A percentile compares a stretch with the other conserved stretches of the same genome.
Conservation (phyloP, 2,888 invertebrate species). For the Danaus chrysippus region DNA sequence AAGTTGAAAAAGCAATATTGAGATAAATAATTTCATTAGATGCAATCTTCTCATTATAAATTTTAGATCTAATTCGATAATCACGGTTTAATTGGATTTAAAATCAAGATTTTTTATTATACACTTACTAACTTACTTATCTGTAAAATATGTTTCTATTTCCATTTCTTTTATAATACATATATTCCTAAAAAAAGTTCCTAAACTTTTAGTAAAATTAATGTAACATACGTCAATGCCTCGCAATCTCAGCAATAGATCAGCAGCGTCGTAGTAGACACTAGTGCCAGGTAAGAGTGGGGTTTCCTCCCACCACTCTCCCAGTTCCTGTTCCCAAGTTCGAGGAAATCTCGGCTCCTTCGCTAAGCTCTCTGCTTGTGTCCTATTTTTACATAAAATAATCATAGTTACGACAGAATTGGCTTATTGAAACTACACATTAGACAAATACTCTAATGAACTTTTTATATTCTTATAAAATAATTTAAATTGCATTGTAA, state of each 20-base stretch:
- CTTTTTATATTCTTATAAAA: background rate
- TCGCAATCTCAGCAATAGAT: slow-evolving; percentile 58
- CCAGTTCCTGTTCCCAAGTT: slow-evolving; percentile 60
- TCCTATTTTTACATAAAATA: slow-evolving; percentile 11
- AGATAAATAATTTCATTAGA: no score
- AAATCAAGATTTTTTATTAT: no score
- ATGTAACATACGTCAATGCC: slow-evolving; percentile 35
- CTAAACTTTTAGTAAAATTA: no score
- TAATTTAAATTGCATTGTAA: background rate
- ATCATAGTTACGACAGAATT: background rate
- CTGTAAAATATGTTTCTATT: no score
- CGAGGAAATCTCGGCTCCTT: slow-evolving; percentile 39
- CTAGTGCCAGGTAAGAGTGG: slow-evolving; percentile 53
- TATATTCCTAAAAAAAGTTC: no score
- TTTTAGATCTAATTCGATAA: no score
- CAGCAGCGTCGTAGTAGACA: slow-evolving; percentile 58
- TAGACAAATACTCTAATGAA: background rate
- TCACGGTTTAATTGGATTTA: no score
- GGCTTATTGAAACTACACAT: background rate
- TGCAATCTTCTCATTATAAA: no score
- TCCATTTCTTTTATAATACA: no score
- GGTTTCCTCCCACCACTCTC: slow-evolving; percentile 69
- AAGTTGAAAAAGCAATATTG: no score
- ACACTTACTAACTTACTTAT: no score
- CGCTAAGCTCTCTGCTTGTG: slow-evolving; percentile 18